Evolutionary conservation across 2,888 invertebrate species (phyloP).

Genomic region (Xestoiulus laeticollis): DNA sequence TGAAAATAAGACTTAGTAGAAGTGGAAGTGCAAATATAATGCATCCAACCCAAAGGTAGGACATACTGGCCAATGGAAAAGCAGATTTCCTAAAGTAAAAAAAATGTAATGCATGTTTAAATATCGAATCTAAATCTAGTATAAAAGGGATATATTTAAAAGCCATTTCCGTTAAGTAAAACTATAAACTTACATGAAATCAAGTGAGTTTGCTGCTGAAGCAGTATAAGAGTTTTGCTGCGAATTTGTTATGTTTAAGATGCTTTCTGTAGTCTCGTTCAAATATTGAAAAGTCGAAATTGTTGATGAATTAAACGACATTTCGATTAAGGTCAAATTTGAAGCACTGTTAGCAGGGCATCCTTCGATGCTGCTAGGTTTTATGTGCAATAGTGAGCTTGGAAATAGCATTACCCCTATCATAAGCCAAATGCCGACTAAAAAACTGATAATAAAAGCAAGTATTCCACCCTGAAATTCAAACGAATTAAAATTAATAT

Average conservation of each 20-base stretch:
- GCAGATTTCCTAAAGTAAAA: background rate
- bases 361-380: background rate
- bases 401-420: background rate
- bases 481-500: background rate
- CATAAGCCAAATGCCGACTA: background rate
- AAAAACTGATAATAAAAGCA: background rate
- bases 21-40: background rate
- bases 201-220: background rate
- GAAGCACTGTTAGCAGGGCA: background rate
- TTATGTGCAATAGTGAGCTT: background rate
- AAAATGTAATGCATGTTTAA: background rate
- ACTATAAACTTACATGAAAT: background rate
- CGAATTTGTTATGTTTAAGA: background rate
- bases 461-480: background rate
- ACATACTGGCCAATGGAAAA: background rate
- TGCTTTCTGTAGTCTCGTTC: background rate
- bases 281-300: background rate
- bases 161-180: background rate
- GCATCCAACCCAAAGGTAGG: background rate
- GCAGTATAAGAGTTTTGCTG: background rate
- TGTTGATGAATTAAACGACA: background rate
- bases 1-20: background rate
- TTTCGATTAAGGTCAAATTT: background rate
- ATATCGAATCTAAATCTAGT: too few relatives aligned
- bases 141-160: background rate